phyloP scores from a whole-genome alignment of 2,888 invertebrate species.

The Philonicus albiceps region DNA sequence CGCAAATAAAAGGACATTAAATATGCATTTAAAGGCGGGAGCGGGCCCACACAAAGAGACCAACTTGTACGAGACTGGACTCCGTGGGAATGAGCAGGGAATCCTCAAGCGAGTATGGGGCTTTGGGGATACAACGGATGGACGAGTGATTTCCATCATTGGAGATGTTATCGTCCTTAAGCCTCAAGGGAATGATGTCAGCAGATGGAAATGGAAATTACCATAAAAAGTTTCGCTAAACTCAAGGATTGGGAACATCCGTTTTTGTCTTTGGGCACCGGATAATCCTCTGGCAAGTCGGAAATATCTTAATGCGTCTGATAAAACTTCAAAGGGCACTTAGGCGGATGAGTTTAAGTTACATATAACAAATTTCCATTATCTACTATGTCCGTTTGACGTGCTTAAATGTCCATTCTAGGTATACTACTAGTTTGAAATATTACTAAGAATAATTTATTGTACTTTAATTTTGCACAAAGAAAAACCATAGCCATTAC shows the following conservation, averaged over 20 bases:
- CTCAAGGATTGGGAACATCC: constrained; percentile 37
- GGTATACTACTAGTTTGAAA: neutral
- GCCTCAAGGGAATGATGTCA: constrained; percentile 39
- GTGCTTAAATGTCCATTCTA: neutral
- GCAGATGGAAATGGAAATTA: constrained; percentile 42
- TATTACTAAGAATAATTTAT: neutral
- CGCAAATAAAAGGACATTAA: constrained; percentile 53
- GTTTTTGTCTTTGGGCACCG: constrained; percentile 39
- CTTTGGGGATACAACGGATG: constrained; percentile 34
- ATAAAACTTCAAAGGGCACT: constrained; percentile 1
- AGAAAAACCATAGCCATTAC: too few relatives aligned
- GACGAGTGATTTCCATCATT: constrained; percentile 43
- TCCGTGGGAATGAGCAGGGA: constrained; percentile 38
- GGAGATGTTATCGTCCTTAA: constrained; percentile 41
- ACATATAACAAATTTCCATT: neutral
- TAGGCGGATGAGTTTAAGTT: neutral
- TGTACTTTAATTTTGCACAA: too few relatives aligned
- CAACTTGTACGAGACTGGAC: constrained; percentile 17
- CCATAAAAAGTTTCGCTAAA: constrained; percentile 41
- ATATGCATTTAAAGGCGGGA: constrained; percentile 52
- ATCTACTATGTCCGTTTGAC: neutral
- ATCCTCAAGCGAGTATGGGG: constrained; percentile 23
- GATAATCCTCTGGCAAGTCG: constrained; percentile 25
- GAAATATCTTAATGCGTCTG: constrained; percentile 27
- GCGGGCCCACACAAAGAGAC: constrained; percentile 42